Evolutionary conservation across 2,888 invertebrate genomes (phyloP).

Genomic region (Spisula solida): DNA sequence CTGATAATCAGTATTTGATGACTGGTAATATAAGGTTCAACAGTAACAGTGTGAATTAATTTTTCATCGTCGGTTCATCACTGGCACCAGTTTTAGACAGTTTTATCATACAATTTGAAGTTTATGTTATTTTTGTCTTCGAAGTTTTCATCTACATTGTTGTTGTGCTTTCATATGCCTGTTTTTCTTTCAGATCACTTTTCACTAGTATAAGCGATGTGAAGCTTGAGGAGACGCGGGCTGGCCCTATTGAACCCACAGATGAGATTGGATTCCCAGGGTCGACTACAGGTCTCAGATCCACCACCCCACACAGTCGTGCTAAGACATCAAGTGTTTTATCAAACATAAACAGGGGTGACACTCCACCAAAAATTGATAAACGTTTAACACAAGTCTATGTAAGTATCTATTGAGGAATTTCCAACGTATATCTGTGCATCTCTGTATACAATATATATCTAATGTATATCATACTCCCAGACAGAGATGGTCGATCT

Average conservation of each 20-base stretch:
- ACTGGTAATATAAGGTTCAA: too few relatives aligned
- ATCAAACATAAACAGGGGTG: conserved; percentile 72
- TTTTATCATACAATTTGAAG: too few relatives aligned
- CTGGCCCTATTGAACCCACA: conserved; percentile 73
- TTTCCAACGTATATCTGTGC: not conserved
- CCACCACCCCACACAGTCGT: conserved; percentile 69
- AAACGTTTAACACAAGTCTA: conserved; percentile 84
- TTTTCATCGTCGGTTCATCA: too few relatives aligned
- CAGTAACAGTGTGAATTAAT: too few relatives aligned
- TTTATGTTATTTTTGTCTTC: too few relatives aligned
- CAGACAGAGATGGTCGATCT: not conserved
- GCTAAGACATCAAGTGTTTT: conserved; percentile 72
- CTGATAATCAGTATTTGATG: too few relatives aligned
- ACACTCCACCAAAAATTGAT: conserved; percentile 84
- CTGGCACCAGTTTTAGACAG: too few relatives aligned
- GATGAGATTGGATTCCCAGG: conserved; percentile 74
- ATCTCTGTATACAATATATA: conserved; percentile 2
- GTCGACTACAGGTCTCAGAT: conserved; percentile 66
- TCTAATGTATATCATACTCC: not conserved
- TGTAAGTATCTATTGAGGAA: conserved; percentile 76
- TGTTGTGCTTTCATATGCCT: too few relatives aligned
- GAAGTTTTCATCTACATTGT: too few relatives aligned
- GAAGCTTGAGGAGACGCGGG: conserved; percentile 81
- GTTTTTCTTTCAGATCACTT: conserved; percentile 78
- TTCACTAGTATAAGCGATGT: conserved; percentile 86